phyloP scores from a whole-genome alignment of 2,113 vertebrate species.

The Chauna torquata region DNA sequence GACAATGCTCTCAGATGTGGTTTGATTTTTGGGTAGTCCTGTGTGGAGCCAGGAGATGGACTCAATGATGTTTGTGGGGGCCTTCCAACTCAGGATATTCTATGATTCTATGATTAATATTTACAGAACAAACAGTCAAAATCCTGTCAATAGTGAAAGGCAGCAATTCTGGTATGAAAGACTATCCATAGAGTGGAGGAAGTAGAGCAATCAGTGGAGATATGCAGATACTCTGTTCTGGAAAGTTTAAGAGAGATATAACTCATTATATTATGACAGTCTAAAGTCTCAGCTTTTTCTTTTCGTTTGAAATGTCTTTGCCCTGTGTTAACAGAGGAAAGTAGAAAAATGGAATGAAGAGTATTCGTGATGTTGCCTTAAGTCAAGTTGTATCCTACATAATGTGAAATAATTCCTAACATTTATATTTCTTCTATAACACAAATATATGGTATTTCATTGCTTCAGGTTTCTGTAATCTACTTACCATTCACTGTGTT shows the following conservation, averaged over 20 bases:
- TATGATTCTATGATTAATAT: neutral
- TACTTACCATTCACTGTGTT: neutral
- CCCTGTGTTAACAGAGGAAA: neutral
- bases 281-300: neutral
- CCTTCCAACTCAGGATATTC: too few species aligned
- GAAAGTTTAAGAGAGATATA: neutral
- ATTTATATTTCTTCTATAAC: fast-evolving
- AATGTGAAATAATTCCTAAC: neutral
- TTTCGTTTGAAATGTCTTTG: neutral
- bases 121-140: neutral
- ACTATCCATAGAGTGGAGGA: neutral
- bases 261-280: neutral
- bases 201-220: neutral
- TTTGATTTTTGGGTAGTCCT: too few species aligned
- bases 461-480: neutral
- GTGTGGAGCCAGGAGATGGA: too few species aligned
- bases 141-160: neutral
- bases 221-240: neutral
- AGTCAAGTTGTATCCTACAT: neutral
- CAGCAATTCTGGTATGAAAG: neutral
- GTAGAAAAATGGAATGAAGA: neutral
- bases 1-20: too few species aligned
- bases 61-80: too few species aligned
- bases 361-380: neutral
- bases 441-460: neutral